Percentiles rank a stretch among this genome's conserved stretches.
phyloP scores from a whole-genome alignment of 64 coral and sea anemone species.

The Acropora yongei region DNA sequence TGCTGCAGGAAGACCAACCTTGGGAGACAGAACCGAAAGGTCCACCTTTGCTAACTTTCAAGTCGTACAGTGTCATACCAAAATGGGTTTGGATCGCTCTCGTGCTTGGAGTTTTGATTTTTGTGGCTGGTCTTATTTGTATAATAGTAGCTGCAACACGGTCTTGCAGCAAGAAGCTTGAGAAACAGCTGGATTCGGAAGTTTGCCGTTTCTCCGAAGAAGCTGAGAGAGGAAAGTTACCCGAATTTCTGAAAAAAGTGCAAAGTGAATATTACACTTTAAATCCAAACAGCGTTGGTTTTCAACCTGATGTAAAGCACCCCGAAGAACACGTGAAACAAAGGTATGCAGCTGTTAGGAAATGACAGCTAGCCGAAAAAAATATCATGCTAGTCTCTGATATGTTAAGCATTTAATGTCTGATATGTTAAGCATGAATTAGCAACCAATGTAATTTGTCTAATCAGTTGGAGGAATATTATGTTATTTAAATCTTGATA shows the following conservation, averaged over 20 bases:
- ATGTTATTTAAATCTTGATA: no score
- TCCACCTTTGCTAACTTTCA: neutral
- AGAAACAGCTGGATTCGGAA: neutral
- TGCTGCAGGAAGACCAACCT: neutral
- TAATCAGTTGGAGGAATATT: no score
- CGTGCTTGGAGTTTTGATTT: constrained; percentile 1
- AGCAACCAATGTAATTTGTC: no score
- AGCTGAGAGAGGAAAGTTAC: constrained; percentile 36
- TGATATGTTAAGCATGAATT: no score
- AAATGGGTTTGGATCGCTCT: constrained; percentile 16
- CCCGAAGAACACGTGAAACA: constrained; percentile 32
- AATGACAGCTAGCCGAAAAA: no score
- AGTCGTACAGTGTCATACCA: neutral
- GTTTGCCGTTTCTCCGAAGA: constrained; percentile 32
- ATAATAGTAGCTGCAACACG: constrained; percentile 4
- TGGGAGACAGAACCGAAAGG: neutral
- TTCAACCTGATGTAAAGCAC: constrained; percentile 30
- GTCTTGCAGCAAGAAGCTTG: neutral
- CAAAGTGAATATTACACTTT: constrained; percentile 40
- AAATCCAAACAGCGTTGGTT: constrained; percentile 23
- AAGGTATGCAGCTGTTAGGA: constrained; percentile 15
- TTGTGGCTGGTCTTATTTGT: constrained; percentile 15
- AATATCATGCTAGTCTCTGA: no score
- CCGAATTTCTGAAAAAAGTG: constrained; percentile 61
- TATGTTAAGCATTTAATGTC: no score